Evolutionary conservation across 2,888 invertebrate genomes (phyloP), one percentile per base, ranked within the genome.

Genomic region (Plebejus argus): DNA sequence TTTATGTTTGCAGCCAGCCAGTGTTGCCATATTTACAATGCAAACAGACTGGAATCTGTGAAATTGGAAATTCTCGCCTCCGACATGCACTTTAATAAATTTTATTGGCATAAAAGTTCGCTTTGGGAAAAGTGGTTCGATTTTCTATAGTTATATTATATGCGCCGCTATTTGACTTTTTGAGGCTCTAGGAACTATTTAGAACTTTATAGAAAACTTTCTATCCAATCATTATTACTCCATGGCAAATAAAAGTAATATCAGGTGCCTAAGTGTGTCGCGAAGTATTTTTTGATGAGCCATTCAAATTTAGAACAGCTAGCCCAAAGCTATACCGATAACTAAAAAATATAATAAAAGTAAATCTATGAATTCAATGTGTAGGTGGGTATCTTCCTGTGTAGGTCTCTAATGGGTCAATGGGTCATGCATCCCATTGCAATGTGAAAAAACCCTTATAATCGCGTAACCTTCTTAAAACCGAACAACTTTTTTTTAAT

Each of bases 1-100:
- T 82, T 82, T 85, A 86, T 90, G 86, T 90, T 90, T 88, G 84
- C 87, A 81, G 88, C 89, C 88, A 88, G 90, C 84, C 87, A 84
- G 85, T 84, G 88, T 85, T 86, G 84, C 85, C 85, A 81, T 91
- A 86, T 92, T 91, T 91, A 86, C 87, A 82, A 79, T 81, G 86
- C 86, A 89, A 91, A 92, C 88, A 89, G 83, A 87, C 85, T 78
- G 78, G 77, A 88, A 88, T 85, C 85, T 81, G 84, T 85, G 84
- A 88, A 84, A 82, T 83, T 82, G 82, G 81, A 82, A 82, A 85
- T 85, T 83, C 82, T 77, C 81, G 81, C 81, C 81, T 82, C 80
- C 79, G 79, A 81, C 79, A 76, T 79, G 78, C 79, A 79, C 78
- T 79, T 78, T 56, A 56, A 56, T 78, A 79, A 79, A 82, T 81